phyloP scores from a whole-genome alignment of 2,797 vertebrate genomes.

The Lepus townsendii region DNA sequence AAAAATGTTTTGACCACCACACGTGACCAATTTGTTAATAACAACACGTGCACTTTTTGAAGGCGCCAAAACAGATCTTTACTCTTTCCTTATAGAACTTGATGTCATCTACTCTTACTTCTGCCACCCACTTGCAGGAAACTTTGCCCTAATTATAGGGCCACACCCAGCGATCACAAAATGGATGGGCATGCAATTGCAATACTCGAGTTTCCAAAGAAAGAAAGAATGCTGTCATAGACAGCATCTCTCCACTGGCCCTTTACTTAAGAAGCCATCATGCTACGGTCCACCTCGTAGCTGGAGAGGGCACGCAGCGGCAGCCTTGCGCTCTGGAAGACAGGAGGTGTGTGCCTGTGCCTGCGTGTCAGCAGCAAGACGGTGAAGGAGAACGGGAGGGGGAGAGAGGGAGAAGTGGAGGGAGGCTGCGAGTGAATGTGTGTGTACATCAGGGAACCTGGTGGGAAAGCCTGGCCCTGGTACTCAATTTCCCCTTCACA shows the following conservation, averaged over 20 bases:
- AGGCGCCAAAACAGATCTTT: not conserved
- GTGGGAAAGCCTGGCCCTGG: slow-evolving; percentile 90
- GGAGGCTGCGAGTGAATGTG: slow-evolving; percentile 14
- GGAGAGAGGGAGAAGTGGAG: not conserved
- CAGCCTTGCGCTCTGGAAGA: slow-evolving; percentile 84
- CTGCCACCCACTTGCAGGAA: not conserved
- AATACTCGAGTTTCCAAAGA: slow-evolving; percentile 82
- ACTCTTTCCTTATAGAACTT: slow-evolving; percentile 30
- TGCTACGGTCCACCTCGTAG: slow-evolving; percentile 89
- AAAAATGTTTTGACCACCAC: not conserved
- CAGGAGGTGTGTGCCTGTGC: slow-evolving; percentile 47
- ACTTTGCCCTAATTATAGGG: not conserved
- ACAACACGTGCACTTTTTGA: not conserved
- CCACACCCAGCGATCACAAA: not conserved
- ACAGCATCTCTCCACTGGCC: slow-evolving; percentile 85
- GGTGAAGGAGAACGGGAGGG: fast-evolving
- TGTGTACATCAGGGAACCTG: slow-evolving; percentile 84
- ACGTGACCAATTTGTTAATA: slow-evolving; percentile 22
- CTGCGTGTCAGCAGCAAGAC: not conserved
- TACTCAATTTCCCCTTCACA: slow-evolving; percentile 94
- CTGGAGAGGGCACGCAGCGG: slow-evolving; percentile 80
- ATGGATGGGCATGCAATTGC: not conserved
- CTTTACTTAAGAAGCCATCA: slow-evolving; percentile 91
- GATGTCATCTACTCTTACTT: not conserved
- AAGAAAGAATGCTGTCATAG: slow-evolving; percentile 74